phyloP scores from a whole-genome alignment of 2,797 vertebrate species.

The Crocodylus rhombifer region DNA sequence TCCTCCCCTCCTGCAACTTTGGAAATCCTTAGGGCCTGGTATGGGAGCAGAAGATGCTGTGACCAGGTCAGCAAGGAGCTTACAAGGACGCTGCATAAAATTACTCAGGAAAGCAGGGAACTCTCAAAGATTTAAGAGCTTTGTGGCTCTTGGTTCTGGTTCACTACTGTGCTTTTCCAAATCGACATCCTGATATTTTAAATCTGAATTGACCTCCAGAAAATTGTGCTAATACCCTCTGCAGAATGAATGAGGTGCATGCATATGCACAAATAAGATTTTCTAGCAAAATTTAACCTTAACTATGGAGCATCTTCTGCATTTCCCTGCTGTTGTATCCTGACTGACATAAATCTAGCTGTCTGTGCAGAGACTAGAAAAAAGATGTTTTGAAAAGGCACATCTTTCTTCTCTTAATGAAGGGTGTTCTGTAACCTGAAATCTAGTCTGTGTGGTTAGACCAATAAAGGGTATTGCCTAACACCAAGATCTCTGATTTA shows the following conservation, averaged over 20 bases:
- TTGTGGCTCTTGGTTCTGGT: background rate
- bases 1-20: background rate
- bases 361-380: too few relatives aligned
- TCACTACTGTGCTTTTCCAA: background rate
- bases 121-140: conserved; percentile 20
- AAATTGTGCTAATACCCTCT: conserved; percentile 9
- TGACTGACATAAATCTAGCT: background rate
- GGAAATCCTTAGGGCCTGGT: background rate
- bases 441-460: background rate
- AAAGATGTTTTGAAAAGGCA: background rate
- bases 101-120: background rate
- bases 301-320: background rate
- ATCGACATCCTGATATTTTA: background rate
- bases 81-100: background rate
- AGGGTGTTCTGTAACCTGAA: background rate
- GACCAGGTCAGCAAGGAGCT: background rate
- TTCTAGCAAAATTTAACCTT: background rate
- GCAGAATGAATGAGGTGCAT: background rate
- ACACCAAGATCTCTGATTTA: conserved; percentile 37
- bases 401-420: background rate
- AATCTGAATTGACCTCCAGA: background rate
- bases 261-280: background rate
- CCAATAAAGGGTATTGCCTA: conserved; percentile 38
- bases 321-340: background rate
- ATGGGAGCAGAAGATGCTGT: background rate